Conservation (phyloP, 2,797 vertebrate genomes). For the Sebastes diaconus region DNA sequence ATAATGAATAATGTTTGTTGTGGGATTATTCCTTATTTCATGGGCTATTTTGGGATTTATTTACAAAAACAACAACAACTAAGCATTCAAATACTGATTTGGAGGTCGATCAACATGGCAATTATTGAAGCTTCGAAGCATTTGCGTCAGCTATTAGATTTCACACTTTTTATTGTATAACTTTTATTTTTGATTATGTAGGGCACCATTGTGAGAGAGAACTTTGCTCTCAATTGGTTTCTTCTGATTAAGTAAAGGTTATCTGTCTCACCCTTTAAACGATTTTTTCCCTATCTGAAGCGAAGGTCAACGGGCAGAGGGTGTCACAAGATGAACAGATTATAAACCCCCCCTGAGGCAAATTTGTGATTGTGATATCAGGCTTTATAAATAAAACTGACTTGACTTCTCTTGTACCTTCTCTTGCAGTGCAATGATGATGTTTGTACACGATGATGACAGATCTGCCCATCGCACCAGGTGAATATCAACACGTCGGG, state of each 20-base stretch:
- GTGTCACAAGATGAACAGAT: neutral
- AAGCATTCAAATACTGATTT: too few relatives aligned
- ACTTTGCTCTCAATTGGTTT: neutral
- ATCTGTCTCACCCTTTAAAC: neutral
- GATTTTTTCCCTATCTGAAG: neutral
- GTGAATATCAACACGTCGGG: neutral
- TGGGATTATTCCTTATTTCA: too few relatives aligned
- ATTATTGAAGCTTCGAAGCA: too few relatives aligned
- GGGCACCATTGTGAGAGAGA: neutral
- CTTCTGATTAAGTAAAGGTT: neutral
- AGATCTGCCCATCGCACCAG: neutral
- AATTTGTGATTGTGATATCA: neutral
- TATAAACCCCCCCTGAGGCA: neutral
- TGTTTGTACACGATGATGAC: constrained; percentile 73
- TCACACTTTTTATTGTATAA: neutral
- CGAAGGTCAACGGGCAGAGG: neutral
- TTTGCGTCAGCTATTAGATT: neutral
- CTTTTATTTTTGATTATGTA: neutral
- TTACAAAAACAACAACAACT: too few relatives aligned
- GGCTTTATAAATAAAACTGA: neutral
- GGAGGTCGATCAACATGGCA: too few relatives aligned
- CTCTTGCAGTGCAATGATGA: constrained; percentile 80
- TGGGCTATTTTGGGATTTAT: too few relatives aligned
- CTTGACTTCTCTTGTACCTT: constrained; percentile 36
- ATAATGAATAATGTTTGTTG: too few relatives aligned